phyloP scores from a whole-genome alignment of 2,113 vertebrate genomes.

The Pleuronectes platessa region DNA sequence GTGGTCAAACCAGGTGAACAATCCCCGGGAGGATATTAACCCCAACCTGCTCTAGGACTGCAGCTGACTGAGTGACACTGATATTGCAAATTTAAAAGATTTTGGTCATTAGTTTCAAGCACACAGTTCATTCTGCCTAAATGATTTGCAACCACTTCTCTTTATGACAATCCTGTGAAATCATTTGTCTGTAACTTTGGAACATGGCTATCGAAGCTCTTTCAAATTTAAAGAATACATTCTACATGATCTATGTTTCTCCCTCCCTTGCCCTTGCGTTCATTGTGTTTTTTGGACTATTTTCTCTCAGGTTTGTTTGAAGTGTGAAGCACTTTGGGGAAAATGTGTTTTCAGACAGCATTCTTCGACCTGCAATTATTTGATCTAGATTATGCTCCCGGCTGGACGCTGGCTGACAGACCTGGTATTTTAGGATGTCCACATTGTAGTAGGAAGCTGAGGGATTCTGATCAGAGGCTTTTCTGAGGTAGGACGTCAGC shows the following conservation, averaged over 20 bases:
- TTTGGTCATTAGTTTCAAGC: too few species aligned
- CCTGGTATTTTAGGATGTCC: conserved; percentile 98
- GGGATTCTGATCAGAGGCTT: conserved; percentile 94
- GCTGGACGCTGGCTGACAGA: conserved; percentile 53
- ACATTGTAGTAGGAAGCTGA: conserved; percentile 97
- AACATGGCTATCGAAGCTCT: too few species aligned
- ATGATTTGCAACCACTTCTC: not conserved
- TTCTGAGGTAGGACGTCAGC: conserved; percentile 96
- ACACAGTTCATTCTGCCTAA: too few species aligned
- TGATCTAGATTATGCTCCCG: conserved; percentile 4
- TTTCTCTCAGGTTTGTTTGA: not conserved
- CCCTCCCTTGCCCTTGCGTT: not conserved
- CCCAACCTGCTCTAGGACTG: too few species aligned
- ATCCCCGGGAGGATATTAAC: too few species aligned
- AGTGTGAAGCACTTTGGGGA: not conserved
- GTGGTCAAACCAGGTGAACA: too few species aligned
- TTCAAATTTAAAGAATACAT: not conserved
- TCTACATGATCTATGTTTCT: not conserved
- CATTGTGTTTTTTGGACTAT: too few species aligned
- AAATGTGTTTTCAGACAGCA: conserved; percentile 2
- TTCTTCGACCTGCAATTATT: conserved; percentile 16
- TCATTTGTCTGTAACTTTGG: not conserved
- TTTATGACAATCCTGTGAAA: not conserved
- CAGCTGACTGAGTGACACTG: too few species aligned
- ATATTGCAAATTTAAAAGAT: too few species aligned